Base-by-base conservation (phyloP, 2,888 invertebrate genomes). In the Clivina fossor region DNA sequence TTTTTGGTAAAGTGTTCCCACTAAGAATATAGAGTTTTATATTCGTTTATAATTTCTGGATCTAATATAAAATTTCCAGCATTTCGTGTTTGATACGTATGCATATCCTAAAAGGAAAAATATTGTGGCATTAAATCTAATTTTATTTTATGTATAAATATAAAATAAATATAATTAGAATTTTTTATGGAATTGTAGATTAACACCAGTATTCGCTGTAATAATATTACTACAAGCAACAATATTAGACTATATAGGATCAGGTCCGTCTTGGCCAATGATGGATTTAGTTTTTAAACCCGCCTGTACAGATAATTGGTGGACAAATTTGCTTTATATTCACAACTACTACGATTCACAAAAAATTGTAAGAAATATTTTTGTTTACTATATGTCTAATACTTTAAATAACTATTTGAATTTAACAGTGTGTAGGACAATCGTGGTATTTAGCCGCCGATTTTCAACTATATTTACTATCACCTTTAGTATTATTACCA, bases 381-480 rank as follows among this genome's bases (percentile, higher is more conserved):
- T 18, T 11, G 13, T 8, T 15, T 32, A 32, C 32, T 32, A 7
- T 32, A 32, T 13, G n/a, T n/a, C n/a, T 13, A 32, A 32, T 11
- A 32, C 32, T 32, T 11, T 26, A 22, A 43, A 15, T 18, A 9
- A 35, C 15, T 3, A 2, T 13, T 2, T 8, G 3, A 32, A 28
- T 19, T 24, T 44, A 24, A 48, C 57, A 68, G 66, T 68, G 68
- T 40, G 48, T 67, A 1, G 47, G 33, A 3, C 60, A 59, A 32
- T 47, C 58, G 1, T 62, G 63, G 63, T 63, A 60, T 35, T 37
- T 62, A 18, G 44, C 62, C 18, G 58, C 58, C 4, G 63, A 63
- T 20, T 60, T 60, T 43, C 61, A 61, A 49, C 40, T 61, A 4
- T 63, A 59, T 22, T 15, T 61, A 4, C 16, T 61, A 1, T 60